Evolutionary conservation across 1,140 invertebrate species (phyloP).

Genomic region (Drosophila orosa): DNA sequence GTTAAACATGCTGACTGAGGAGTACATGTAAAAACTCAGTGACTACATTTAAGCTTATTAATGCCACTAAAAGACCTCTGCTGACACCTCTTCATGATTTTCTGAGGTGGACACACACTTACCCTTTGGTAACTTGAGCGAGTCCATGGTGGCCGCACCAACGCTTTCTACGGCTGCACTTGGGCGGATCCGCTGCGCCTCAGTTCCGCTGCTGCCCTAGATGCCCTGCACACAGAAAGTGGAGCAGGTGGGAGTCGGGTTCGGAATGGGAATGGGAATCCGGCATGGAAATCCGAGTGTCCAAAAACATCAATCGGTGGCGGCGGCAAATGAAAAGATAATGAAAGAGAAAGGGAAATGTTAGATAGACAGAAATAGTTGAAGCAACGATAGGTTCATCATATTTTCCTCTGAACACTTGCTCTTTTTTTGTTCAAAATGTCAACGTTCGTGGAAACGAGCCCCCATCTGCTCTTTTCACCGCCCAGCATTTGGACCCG

Average conservation of each 20-base stretch:
- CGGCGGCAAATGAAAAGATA: constrained; percentile 62
- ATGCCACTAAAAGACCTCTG: not conserved
- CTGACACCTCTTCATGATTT: not conserved
- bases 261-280: not conserved
- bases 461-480: constrained; percentile 2
- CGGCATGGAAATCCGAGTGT: constrained; percentile 18
- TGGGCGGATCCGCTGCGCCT: constrained; percentile 61
- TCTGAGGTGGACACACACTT: constrained; percentile 30
- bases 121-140: constrained; percentile 80
- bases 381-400: constrained; percentile 65
- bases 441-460: constrained; percentile 49
- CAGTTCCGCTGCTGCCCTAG: constrained; percentile 62
- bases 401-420: constrained; percentile 56
- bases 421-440: constrained; percentile 38
- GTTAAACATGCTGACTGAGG: not conserved
- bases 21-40: constrained; percentile 1
- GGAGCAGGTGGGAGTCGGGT: constrained; percentile 34
- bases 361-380: constrained; percentile 24
- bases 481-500: constrained; percentile 10
- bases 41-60: not conserved
- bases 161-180: constrained; percentile 70
- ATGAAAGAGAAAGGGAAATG: constrained; percentile 28
- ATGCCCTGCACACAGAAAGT: constrained; percentile 62
- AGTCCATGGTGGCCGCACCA: constrained; percentile 74
- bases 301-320: constrained; percentile 72